Percentiles rank a stretch among this genome's conserved stretches.
Evolutionary conservation across 2,888 invertebrate species (phyloP).

Genomic region (Aporophyla nigra): DNA sequence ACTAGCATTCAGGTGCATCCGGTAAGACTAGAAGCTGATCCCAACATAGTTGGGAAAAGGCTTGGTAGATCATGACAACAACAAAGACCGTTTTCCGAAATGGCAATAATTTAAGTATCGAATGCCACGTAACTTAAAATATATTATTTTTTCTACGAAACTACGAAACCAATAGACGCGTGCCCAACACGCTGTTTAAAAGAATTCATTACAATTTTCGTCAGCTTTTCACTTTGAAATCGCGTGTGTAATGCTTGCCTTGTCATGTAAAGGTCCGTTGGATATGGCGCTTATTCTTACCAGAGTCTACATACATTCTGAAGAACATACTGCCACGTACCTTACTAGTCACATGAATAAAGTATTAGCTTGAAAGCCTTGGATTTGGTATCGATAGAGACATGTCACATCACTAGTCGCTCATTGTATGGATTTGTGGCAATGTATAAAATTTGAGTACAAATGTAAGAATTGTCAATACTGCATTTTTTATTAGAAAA

Average conservation of each 20-base stretch:
- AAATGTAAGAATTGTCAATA: too few relatives aligned
- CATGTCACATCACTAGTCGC: constrained; percentile 1
- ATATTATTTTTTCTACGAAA: too few relatives aligned
- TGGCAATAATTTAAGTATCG: background rate
- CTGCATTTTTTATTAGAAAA: too few relatives aligned
- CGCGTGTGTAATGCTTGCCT: constrained; percentile 21
- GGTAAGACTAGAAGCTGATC: too few relatives aligned
- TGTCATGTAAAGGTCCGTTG: constrained; percentile 14
- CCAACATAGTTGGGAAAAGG: too few relatives aligned
- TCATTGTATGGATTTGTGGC: background rate
- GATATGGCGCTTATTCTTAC: constrained; percentile 22
- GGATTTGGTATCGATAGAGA: constrained; percentile 4
- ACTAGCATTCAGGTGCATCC: too few relatives aligned
- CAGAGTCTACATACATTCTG: background rate
- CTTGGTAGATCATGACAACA: too few relatives aligned
- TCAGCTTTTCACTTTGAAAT: constrained; percentile 7
- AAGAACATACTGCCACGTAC: constrained; percentile 5
- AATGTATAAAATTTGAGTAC: too few relatives aligned
- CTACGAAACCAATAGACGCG: background rate
- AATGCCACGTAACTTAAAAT: too few relatives aligned
- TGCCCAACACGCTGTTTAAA: background rate
- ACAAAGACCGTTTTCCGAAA: background rate
- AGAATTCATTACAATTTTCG: background rate
- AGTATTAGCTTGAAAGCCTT: constrained; percentile 34
- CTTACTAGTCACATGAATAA: constrained; percentile 46